phyloP scores from a whole-genome alignment of 92 coral and sea anemone genomes.

The Nematostella vectensis region DNA sequence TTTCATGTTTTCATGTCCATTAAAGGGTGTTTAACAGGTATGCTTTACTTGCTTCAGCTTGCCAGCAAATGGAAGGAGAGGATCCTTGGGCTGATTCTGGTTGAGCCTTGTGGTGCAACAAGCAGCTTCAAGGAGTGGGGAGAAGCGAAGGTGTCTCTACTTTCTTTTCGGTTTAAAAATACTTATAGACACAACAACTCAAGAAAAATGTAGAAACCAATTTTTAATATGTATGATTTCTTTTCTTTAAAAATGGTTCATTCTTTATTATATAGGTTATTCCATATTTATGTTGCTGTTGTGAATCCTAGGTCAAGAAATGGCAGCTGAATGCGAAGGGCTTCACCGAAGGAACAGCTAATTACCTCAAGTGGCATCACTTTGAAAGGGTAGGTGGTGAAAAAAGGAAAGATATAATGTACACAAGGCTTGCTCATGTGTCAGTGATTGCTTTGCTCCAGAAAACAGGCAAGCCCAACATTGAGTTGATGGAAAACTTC shows the following conservation, averaged over 20 bases:
- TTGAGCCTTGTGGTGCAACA: conserved; percentile 79
- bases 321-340: conserved; percentile 92
- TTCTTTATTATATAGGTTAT: background rate
- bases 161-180: background rate
- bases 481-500: conserved; percentile 68
- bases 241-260: too few species aligned
- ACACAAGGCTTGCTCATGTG: too few species aligned
- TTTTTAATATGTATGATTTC: too few species aligned
- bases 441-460: conserved; percentile 8
- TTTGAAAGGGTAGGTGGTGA: conserved; percentile 80
- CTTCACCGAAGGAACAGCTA: conserved; percentile 77
- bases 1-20: too few species aligned
- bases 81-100: conserved; percentile 79
- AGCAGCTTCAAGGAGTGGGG: conserved; percentile 91
- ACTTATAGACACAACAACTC: background rate
- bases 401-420: too few species aligned
- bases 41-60: too few species aligned
- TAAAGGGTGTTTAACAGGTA: too few species aligned
- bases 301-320: conserved; percentile 46
- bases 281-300: background rate
- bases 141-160: conserved; percentile 63
- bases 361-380: conserved; percentile 90
- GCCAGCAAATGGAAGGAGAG: conserved; percentile 79
- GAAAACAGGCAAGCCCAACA: conserved; percentile 87
- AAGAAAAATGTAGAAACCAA: background rate